Evolutionary conservation across 2,888 invertebrate genomes (phyloP).

Genomic region (Tiliacea aurago): DNA sequence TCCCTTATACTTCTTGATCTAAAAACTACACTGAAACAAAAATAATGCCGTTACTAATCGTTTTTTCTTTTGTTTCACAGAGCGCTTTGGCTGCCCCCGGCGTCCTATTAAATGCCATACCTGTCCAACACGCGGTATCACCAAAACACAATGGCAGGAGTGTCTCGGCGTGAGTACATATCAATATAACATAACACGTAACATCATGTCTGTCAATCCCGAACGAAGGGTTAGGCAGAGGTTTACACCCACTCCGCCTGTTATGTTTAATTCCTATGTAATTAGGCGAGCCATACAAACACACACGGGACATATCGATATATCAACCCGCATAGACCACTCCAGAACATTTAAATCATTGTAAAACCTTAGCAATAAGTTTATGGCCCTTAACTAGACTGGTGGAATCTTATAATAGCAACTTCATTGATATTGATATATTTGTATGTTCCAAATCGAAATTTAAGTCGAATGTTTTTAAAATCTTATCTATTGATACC

Average conservation of each 20-base stretch:
- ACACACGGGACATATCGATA: background rate
- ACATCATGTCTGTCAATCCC: background rate
- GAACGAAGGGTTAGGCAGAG: background rate
- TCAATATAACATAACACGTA: background rate
- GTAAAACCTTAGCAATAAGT: background rate
- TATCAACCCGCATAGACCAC: background rate
- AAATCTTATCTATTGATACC: too few species aligned
- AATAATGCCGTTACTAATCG: background rate
- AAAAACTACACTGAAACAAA: background rate
- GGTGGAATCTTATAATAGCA: too few species aligned
- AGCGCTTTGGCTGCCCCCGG: constrained; percentile 59
- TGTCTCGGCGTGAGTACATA: constrained; percentile 45
- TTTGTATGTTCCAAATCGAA: too few species aligned
- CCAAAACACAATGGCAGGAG: constrained; percentile 25
- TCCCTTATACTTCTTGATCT: too few species aligned
- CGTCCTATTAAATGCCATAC: background rate
- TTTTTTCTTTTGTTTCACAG: constrained; percentile 33
- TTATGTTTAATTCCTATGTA: background rate
- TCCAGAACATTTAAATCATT: background rate
- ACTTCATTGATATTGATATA: too few species aligned
- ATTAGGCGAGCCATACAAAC: background rate
- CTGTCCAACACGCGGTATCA: constrained; percentile 14
- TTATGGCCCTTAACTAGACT: background rate
- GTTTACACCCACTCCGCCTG: too few species aligned
- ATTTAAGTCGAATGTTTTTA: too few species aligned